These are phyloP conservation scores for Todiramphus chloris DNA, from an alignment of 2,113 vertebrate species.

Conservation along the genomic window DNA sequence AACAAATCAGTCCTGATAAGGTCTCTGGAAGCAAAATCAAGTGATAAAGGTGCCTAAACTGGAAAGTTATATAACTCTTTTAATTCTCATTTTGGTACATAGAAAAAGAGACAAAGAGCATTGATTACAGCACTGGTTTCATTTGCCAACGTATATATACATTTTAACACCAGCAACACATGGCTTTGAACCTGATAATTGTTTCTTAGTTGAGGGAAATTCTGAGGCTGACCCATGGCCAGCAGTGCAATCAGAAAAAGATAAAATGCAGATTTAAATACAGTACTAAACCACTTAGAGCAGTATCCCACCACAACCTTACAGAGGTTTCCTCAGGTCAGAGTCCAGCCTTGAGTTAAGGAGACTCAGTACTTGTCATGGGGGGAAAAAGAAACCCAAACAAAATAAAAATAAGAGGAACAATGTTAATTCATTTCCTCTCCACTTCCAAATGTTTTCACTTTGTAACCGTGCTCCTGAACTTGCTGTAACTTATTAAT, in stretches of 20 bases:
- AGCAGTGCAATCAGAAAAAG: background rate
- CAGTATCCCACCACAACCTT: background rate
- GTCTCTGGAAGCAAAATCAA: background rate
- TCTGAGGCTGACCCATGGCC: slow-evolving; percentile 1
- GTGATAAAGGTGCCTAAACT: background rate
- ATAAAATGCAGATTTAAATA: slow-evolving; percentile 29
- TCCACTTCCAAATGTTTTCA: background rate
- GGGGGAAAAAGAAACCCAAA: too few species aligned
- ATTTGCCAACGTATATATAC: background rate
- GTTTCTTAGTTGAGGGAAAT: background rate
- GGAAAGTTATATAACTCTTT: background rate
- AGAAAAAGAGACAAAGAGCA: background rate
- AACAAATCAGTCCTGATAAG: background rate
- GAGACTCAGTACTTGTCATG: background rate
- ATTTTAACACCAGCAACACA: background rate
- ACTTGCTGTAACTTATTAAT: background rate
- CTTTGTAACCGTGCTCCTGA: background rate
- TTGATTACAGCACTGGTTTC: background rate
- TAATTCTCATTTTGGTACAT: background rate
- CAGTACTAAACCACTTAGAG: background rate
- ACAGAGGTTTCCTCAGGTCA: background rate
- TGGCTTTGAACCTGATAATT: background rate
- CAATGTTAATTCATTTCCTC: background rate
- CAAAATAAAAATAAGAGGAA: background rate
- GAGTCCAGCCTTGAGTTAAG: background rate